These are phyloP conservation scores for Magallana gigas DNA, from an alignment of 1,140 invertebrate species.

Conservation along the genomic window DNA sequence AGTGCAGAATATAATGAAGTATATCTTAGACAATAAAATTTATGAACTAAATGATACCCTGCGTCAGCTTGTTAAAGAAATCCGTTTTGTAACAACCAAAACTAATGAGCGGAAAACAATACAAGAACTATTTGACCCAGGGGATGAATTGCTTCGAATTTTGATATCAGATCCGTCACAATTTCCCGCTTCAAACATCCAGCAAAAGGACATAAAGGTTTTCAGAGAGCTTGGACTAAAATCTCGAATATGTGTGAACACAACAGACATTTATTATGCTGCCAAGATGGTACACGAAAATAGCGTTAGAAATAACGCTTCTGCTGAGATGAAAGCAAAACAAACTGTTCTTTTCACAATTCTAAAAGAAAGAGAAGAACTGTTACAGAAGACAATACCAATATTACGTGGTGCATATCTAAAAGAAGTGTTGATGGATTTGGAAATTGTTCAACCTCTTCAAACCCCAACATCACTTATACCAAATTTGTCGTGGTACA, in stretches of 20 bases:
- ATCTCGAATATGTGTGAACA: neutral
- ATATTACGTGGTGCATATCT: neutral
- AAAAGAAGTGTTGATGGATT: neutral
- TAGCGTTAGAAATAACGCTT: neutral
- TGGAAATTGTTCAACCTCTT: neutral
- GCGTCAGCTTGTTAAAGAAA: neutral
- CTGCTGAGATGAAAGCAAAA: neutral
- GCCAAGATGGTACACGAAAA: neutral
- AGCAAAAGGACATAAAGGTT: neutral
- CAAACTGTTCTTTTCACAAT: neutral
- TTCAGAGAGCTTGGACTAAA: neutral
- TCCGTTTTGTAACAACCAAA: neutral
- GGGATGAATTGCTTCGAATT: neutral
- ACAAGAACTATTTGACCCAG: neutral
- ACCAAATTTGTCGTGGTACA: neutral
- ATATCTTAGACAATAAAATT: constrained; percentile 1
- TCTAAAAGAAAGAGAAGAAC: neutral
- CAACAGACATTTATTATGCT: neutral
- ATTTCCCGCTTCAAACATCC: neutral
- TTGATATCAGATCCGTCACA: neutral
- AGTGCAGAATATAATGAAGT: neutral
- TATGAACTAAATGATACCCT: neutral
- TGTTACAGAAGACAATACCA: neutral
- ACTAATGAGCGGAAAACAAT: neutral
- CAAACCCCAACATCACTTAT: neutral